These are phyloP conservation scores for Coryphaenoides rupestris DNA, from an alignment of 2,113 vertebrate species.

Conservation along the genomic window DNA sequence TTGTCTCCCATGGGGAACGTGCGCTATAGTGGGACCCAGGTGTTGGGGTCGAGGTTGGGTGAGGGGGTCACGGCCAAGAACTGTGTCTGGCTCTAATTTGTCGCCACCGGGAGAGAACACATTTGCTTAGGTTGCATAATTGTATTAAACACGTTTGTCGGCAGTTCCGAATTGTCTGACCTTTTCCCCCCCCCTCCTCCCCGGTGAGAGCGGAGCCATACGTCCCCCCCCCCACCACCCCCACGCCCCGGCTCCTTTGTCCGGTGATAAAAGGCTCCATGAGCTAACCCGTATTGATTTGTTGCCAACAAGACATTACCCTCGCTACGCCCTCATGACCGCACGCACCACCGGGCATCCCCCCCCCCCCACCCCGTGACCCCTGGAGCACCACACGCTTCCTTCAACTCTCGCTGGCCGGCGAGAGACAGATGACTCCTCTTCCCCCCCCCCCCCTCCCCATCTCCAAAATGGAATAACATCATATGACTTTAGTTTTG, in stretches of 20 bases:
- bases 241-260: neutral
- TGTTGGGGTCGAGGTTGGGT: no score
- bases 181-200: conserved; percentile 22
- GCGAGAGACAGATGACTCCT: neutral
- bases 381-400: no score
- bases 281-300: neutral
- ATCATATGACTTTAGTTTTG: conserved; percentile 23
- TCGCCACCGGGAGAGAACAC: conserved; percentile 29
- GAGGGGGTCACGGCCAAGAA: conserved; percentile 26
- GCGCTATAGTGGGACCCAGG: conserved; percentile 30
- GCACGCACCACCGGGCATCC: neutral
- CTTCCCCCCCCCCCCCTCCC: no score
- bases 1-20: conserved; percentile 36
- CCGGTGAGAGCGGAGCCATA: neutral
- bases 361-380: neutral
- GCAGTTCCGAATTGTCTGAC: conserved; percentile 9
- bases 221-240: no score
- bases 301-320: neutral
- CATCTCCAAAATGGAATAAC: conserved; percentile 26
- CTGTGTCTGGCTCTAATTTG: conserved; percentile 34
- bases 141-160: conserved; percentile 21
- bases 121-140: conserved; percentile 44
- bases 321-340: neutral
- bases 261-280: neutral
- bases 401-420: conserved; percentile 7